Conservation (phyloP, 1,140 invertebrate genomes). For the Drosophila grimshawi region DNA sequence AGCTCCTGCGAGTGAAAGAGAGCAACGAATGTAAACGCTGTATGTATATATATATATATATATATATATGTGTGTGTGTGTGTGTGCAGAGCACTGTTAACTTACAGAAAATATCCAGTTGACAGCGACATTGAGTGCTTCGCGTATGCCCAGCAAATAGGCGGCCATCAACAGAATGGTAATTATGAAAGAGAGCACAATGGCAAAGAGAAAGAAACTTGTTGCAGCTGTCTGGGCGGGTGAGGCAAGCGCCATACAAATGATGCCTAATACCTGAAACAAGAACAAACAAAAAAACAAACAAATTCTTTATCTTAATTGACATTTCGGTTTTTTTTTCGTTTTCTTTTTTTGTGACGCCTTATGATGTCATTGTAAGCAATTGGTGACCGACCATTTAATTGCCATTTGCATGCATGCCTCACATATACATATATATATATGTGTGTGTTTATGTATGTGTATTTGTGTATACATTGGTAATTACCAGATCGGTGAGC, state of each 20-base stretch:
- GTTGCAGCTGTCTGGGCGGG: slow-evolving; percentile 87
- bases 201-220: slow-evolving; percentile 93
- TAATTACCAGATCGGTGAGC: slow-evolving; percentile 1
- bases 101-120: slow-evolving; percentile 94
- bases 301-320: slow-evolving; percentile 34
- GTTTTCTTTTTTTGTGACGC: background rate
- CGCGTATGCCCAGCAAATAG: slow-evolving; percentile 91
- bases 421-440: slow-evolving; percentile 7
- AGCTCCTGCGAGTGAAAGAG: slow-evolving; percentile 87
- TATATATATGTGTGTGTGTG: too few species aligned
- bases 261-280: slow-evolving; percentile 90
- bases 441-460: background rate
- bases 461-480: too few species aligned
- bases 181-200: slow-evolving; percentile 91
- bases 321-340: slow-evolving; percentile 8
- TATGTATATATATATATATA: too few species aligned
- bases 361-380: slow-evolving; percentile 43
- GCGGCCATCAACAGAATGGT: slow-evolving; percentile 92
- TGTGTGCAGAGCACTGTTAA: slow-evolving; percentile 40
- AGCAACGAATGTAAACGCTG: background rate
- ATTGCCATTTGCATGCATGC: slow-evolving; percentile 7
- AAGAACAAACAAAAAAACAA: slow-evolving; percentile 5
- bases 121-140: slow-evolving; percentile 90
- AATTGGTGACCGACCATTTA: slow-evolving; percentile 41
- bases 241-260: slow-evolving; percentile 91